A percentile compares a stretch with the other conserved stretches of the same genome.
Evolutionary conservation across 2,113 vertebrate species (phyloP).

Genomic region (Erinaceus europaeus): DNA sequence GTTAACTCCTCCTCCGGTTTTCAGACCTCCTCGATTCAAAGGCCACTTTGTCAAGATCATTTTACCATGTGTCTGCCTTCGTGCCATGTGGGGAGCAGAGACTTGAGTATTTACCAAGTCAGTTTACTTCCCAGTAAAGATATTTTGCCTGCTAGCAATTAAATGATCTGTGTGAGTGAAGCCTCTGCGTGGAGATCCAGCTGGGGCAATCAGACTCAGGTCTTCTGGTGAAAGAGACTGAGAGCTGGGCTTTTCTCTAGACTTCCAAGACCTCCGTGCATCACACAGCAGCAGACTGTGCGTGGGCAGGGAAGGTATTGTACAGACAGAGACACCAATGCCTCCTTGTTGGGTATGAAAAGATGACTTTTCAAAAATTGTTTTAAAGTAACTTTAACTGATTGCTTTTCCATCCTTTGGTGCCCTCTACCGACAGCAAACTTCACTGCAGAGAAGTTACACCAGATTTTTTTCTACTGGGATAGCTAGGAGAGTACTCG

Average conservation of each 20-base stretch:
- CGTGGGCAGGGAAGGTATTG: not conserved
- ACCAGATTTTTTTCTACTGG: not conserved
- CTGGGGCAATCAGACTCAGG: not conserved
- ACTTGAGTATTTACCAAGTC: not conserved
- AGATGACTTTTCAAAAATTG: conserved; percentile 70
- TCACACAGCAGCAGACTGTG: not conserved
- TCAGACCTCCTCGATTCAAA: not conserved
- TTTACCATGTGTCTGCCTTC: not conserved
- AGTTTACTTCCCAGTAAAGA: not conserved
- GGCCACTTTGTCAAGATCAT: not conserved
- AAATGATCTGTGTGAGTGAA: not conserved
- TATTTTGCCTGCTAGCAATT: not conserved
- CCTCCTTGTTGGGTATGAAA: conserved; percentile 76
- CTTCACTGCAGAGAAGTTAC: conserved; percentile 43
- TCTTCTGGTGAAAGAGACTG: not conserved
- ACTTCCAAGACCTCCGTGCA: not conserved
- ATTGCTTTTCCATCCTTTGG: conserved; percentile 80
- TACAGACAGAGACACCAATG: conserved; percentile 47
- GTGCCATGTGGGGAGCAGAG: not conserved
- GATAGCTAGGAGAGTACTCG: not conserved
- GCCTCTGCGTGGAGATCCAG: not conserved
- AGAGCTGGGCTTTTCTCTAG: not conserved
- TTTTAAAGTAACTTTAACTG: conserved; percentile 20
- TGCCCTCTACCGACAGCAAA: conserved; percentile 81
- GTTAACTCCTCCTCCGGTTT: not conserved